phyloP scores from a whole-genome alignment of 2,888 invertebrate species.

The Lepidochrysops patricia region DNA sequence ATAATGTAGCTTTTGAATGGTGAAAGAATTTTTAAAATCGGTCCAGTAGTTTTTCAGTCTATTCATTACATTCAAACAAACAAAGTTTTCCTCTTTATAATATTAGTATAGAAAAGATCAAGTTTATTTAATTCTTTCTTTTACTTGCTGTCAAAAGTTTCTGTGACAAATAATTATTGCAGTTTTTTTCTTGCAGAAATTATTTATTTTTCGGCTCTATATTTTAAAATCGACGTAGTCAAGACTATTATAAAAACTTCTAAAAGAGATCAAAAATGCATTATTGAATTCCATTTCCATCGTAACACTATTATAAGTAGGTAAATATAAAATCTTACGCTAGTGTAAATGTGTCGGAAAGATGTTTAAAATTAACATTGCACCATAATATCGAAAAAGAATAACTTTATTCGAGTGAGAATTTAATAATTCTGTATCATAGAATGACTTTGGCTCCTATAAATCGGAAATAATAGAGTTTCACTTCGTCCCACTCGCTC shows the following conservation, averaged over 20 bases:
- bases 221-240: background rate
- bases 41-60: too few relatives aligned
- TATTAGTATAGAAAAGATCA: too few relatives aligned
- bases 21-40: too few relatives aligned
- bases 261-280: constrained; percentile 9
- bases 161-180: too few relatives aligned
- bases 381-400: constrained; percentile 9
- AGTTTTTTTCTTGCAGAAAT: too few relatives aligned
- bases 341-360: constrained; percentile 4
- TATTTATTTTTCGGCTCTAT: background rate
- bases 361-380: constrained; percentile 3
- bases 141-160: too few relatives aligned
- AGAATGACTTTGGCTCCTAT: background rate
- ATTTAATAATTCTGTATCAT: background rate
- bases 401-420: background rate
- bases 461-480: too few relatives aligned
- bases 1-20: too few relatives aligned
- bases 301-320: constrained; percentile 5
- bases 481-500: too few relatives aligned
- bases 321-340: background rate
- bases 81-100: too few relatives aligned
- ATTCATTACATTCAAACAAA: too few relatives aligned
- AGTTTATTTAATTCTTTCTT: too few relatives aligned
- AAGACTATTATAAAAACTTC: constrained; percentile 1
- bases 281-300: background rate